These are phyloP conservation scores for Urechis unicinctus DNA, from an alignment of 2,888 invertebrate species.

Conservation along the genomic window DNA sequence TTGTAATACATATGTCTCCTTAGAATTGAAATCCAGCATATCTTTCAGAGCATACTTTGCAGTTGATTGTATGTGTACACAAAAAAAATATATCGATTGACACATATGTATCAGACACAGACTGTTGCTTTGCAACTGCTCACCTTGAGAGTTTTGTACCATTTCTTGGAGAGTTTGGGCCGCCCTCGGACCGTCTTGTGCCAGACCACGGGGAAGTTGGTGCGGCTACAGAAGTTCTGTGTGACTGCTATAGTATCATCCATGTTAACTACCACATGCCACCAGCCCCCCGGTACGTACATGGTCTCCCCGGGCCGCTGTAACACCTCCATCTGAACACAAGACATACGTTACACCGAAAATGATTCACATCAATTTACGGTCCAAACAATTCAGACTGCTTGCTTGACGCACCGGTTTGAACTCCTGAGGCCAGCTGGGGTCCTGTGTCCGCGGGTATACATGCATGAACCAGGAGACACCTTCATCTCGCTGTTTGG, in stretches of 20 bases:
- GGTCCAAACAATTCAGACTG: neutral
- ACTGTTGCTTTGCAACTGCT: too few relatives aligned
- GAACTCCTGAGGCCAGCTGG: conserved; percentile 85
- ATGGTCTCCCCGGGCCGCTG: conserved; percentile 96
- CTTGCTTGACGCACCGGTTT: conserved; percentile 62
- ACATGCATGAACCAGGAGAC: conserved; percentile 95
- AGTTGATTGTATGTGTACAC: too few relatives aligned
- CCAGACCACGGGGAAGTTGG: conserved; percentile 97
- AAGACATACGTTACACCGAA: too few relatives aligned
- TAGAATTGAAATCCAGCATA: too few relatives aligned
- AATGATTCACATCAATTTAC: neutral
- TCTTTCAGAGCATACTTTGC: too few relatives aligned
- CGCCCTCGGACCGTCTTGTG: conserved; percentile 88
- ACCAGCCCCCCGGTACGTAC: conserved; percentile 98
- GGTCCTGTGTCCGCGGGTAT: conserved; percentile 83
- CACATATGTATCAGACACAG: neutral
- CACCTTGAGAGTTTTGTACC: conserved; percentile 60
- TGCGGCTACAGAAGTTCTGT: conserved; percentile 83
- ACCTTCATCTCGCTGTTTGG: conserved; percentile 95
- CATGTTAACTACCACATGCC: conserved; percentile 98
- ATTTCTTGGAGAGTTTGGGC: conserved; percentile 90
- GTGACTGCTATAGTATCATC: conserved; percentile 96
- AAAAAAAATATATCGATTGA: too few relatives aligned
- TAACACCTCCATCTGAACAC: conserved; percentile 76
- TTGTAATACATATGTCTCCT: too few relatives aligned